These are phyloP conservation scores for Styela plicata DNA, from an alignment of 23 tunicate genomes.

Conservation along the genomic window DNA sequence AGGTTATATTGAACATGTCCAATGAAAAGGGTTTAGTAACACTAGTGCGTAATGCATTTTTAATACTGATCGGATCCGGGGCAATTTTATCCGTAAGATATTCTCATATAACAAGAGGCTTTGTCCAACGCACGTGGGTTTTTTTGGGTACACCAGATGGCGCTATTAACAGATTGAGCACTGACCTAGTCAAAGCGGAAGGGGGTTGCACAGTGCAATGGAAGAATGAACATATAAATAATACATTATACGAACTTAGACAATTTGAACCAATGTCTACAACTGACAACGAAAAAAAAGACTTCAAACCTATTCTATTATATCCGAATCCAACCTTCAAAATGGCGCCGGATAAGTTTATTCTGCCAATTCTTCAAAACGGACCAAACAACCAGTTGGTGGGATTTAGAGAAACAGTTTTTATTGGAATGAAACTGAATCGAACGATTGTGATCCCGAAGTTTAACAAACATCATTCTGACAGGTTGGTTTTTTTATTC, in stretches of 20 bases:
- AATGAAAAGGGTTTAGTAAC: background rate
- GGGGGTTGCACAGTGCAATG: background rate
- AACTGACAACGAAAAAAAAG: background rate
- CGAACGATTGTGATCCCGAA: conserved; percentile 8
- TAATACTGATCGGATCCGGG: background rate
- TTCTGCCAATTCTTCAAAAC: conserved; percentile 7
- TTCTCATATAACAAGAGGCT: background rate
- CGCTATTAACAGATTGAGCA: background rate
- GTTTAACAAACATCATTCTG: conserved; percentile 18
- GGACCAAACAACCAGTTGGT: conserved; percentile 20
- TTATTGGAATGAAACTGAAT: conserved; percentile 8
- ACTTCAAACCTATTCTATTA: background rate
- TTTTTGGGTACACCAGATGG: background rate
- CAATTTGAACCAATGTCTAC: background rate
- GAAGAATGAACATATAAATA: background rate
- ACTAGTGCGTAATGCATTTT: background rate
- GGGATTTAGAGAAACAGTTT: conserved; percentile 9
- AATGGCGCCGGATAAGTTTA: conserved; percentile 5
- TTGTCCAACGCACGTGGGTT: background rate
- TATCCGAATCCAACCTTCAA: conserved; percentile 15
- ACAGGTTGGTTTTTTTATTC: conserved; percentile 1
- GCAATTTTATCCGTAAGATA: background rate
- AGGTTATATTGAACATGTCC: background rate
- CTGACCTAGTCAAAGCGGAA: background rate
- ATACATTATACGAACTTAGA: background rate